A percentile compares a stretch with the other conserved stretches of the same genome.
Conservation (phyloP, 1,140 invertebrate genomes). For the Babylonia areolata region DNA sequence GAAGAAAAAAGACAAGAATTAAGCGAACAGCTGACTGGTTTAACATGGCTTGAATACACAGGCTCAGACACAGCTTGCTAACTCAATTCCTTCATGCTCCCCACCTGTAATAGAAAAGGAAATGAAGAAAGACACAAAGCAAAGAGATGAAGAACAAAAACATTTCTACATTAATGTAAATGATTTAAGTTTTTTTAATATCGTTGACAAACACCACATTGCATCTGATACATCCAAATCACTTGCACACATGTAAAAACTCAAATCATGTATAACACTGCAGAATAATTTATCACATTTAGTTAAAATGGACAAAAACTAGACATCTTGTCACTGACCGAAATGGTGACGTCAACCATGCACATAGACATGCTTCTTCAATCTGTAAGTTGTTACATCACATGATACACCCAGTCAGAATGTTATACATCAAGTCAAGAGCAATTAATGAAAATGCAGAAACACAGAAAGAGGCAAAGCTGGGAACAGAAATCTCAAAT, state of each 20-base stretch:
- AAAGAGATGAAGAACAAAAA: background rate
- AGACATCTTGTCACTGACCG: background rate
- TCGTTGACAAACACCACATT: background rate
- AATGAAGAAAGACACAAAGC: background rate
- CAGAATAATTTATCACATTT: slow-evolving; percentile 9
- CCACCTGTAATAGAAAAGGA: background rate
- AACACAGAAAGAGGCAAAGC: background rate
- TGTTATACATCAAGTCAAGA: background rate
- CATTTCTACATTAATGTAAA: background rate
- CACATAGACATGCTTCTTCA: background rate
- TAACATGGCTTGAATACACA: no score
- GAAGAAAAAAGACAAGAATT: no score
- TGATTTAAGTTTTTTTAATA: no score
- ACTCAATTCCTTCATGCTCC: no score
- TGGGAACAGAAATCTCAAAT: background rate
- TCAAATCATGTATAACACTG: background rate
- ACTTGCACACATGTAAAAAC: background rate
- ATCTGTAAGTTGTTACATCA: background rate
- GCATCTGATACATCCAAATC: background rate
- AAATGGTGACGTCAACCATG: background rate
- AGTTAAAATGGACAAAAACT: slow-evolving; percentile 2
- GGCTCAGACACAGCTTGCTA: no score
- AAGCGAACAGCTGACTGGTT: no score
- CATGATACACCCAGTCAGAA: background rate
- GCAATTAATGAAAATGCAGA: background rate